phyloP scores from a whole-genome alignment of 2,113 vertebrate species.

The Tiliqua scincoides region DNA sequence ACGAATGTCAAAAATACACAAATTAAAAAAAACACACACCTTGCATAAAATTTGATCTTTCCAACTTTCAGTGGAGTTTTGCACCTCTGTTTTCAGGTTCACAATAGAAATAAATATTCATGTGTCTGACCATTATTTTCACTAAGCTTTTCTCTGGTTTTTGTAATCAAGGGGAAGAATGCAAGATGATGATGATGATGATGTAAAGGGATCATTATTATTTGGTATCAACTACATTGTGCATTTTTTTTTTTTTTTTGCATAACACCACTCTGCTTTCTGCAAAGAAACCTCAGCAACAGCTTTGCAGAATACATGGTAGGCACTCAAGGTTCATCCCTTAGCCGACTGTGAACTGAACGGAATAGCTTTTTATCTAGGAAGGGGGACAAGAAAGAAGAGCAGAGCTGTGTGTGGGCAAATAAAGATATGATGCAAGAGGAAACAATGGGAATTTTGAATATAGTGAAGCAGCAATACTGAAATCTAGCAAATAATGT shows the following conservation, averaged over 20 bases:
- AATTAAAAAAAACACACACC: neutral
- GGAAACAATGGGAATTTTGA: neutral
- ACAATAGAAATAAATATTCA: neutral
- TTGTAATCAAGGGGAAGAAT: neutral
- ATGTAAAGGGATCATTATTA: neutral
- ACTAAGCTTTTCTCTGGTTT: neutral
- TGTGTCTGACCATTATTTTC: neutral
- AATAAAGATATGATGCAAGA: neutral
- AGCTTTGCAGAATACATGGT: fast-evolving
- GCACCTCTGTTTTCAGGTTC: neutral
- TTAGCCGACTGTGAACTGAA: neutral
- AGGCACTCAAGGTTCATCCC: neutral
- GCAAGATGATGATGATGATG: fast-evolving
- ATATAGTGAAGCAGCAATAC: neutral
- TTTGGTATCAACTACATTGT: fast-evolving
- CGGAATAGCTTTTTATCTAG: neutral
- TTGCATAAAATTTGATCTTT: neutral
- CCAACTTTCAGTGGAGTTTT: neutral
- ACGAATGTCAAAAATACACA: neutral
- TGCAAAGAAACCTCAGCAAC: neutral
- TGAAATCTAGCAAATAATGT: neutral
- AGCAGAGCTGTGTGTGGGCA: neutral
- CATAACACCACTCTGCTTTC: neutral
- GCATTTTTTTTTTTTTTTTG: neutral
- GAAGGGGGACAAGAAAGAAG: neutral